Percentiles rank a stretch among this genome's conserved stretches.
These are phyloP conservation scores for Caenorhabditis panamensis DNA, from an alignment of 2,888 invertebrate species.

Conservation along the genomic window DNA sequence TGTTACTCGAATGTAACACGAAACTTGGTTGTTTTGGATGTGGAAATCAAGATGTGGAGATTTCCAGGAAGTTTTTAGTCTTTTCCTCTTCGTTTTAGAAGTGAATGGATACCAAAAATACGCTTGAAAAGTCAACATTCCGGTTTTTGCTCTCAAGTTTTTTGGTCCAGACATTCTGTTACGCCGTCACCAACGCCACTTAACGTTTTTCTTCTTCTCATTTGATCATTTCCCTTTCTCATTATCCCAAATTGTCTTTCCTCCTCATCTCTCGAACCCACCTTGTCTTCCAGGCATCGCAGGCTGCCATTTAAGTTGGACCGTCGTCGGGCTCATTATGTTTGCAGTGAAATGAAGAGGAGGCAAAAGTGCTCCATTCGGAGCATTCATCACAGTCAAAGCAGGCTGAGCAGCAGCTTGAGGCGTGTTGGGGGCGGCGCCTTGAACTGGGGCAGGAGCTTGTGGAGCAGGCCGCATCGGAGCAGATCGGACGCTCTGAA, in stretches of 20 bases:
- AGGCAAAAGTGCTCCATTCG: constrained; percentile 71
- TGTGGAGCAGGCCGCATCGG: background rate
- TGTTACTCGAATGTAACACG: background rate
- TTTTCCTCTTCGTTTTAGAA: too few relatives aligned
- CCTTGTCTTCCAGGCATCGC: constrained; percentile 48
- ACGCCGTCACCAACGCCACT: background rate
- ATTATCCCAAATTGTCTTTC: background rate
- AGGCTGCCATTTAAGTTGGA: constrained; percentile 76
- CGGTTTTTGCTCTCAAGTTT: too few relatives aligned
- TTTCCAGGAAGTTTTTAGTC: too few relatives aligned
- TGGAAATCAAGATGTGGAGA: background rate
- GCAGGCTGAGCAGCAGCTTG: background rate
- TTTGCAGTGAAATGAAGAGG: constrained; percentile 78
- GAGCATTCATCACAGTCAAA: constrained; percentile 38
- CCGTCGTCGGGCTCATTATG: constrained; percentile 74
- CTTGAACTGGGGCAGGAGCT: constrained; percentile 13
- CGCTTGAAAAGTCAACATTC: too few relatives aligned
- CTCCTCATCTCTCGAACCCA: background rate
- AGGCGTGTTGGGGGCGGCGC: background rate
- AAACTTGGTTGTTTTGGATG: constrained; percentile 3
- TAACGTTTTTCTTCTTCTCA: background rate
- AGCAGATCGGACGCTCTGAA: constrained; percentile 54
- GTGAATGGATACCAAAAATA: too few relatives aligned
- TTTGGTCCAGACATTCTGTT: too few relatives aligned
- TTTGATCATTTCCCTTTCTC: constrained; percentile 6